Evolutionary conservation across 2,113 vertebrate species (phyloP).

Genomic region (Scortum barcoo): DNA sequence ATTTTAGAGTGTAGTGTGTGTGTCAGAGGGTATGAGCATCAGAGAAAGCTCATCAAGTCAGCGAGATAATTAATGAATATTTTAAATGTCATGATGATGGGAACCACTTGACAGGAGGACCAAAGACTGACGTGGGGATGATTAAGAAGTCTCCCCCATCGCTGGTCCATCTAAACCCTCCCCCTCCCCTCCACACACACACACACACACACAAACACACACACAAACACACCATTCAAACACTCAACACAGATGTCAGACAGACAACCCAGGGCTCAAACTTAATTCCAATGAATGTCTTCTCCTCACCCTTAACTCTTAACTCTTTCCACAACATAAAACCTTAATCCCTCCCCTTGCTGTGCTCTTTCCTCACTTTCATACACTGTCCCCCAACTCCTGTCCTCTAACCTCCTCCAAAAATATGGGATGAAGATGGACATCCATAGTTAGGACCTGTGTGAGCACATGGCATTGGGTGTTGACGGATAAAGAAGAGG

Average conservation of each 20-base stretch:
- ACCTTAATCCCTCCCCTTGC: slow-evolving; percentile 55
- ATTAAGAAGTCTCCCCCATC: slow-evolving; percentile 83
- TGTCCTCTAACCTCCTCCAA: slow-evolving; percentile 1
- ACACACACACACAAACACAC: slow-evolving; percentile 18
- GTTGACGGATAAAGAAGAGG: slow-evolving; percentile 9
- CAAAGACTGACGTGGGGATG: slow-evolving; percentile 80
- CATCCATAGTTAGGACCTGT: slow-evolving; percentile 35
- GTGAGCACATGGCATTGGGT: slow-evolving; percentile 42
- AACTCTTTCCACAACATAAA: slow-evolving; percentile 61
- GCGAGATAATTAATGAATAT: slow-evolving; percentile 90
- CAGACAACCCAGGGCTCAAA: slow-evolving; percentile 86
- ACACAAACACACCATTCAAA: slow-evolving; percentile 41
- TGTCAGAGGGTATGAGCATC: slow-evolving; percentile 27
- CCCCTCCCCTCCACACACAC: slow-evolving; percentile 50
- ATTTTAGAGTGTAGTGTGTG: slow-evolving; percentile 64
- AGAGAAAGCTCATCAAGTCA: slow-evolving; percentile 84
- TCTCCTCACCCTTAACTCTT: slow-evolving; percentile 66
- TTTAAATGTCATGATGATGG: slow-evolving; percentile 90
- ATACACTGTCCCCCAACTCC: neutral
- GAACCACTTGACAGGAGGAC: slow-evolving; percentile 86
- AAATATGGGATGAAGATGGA: slow-evolving; percentile 35
- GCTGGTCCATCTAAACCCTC: slow-evolving; percentile 72
- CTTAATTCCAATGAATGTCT: slow-evolving; percentile 82
- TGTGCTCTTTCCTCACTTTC: slow-evolving; percentile 5
- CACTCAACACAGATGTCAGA: slow-evolving; percentile 77